These are phyloP conservation scores for Polydrusus pterygomalis DNA, from an alignment of 2,888 invertebrate genomes.

Conservation along the genomic window DNA sequence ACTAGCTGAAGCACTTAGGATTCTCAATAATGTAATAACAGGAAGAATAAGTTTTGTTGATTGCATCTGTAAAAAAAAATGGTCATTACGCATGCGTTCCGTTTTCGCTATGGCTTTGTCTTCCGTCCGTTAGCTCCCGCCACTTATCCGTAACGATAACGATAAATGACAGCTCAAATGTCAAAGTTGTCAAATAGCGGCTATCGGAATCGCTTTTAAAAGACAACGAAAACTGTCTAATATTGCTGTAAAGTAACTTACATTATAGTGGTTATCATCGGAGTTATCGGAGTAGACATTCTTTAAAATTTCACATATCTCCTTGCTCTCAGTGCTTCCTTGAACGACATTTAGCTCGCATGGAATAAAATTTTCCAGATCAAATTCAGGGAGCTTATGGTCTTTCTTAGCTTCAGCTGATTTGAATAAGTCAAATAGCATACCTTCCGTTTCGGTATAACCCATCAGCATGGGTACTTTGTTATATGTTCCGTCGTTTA, in stretches of 20 bases:
- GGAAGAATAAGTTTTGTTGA: too few relatives aligned
- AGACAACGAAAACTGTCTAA: too few relatives aligned
- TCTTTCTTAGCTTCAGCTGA: background rate
- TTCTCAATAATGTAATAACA: too few relatives aligned
- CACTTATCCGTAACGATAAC: too few relatives aligned
- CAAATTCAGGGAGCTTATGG: conserved; percentile 14
- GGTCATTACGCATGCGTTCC: too few relatives aligned
- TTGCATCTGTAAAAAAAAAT: too few relatives aligned
- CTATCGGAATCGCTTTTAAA: too few relatives aligned
- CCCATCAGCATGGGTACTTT: conserved; percentile 68
- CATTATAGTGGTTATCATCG: background rate
- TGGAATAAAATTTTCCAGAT: conserved; percentile 49
- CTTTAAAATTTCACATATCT: background rate
- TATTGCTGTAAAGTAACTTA: background rate
- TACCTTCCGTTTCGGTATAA: conserved; percentile 66
- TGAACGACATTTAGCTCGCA: background rate
- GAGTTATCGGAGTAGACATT: background rate
- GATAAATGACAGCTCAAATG: too few relatives aligned
- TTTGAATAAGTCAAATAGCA: conserved; percentile 60
- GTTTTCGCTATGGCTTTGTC: too few relatives aligned
- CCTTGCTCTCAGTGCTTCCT: background rate
- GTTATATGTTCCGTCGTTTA: conserved; percentile 64
- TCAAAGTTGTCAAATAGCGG: too few relatives aligned
- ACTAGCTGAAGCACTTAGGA: too few relatives aligned
- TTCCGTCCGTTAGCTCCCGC: too few relatives aligned